A percentile compares a stretch with the other conserved stretches of the same genome.
phyloP scores from a whole-genome alignment of 1,140 invertebrate genomes.

The Macrotrachela quadricornifera region DNA sequence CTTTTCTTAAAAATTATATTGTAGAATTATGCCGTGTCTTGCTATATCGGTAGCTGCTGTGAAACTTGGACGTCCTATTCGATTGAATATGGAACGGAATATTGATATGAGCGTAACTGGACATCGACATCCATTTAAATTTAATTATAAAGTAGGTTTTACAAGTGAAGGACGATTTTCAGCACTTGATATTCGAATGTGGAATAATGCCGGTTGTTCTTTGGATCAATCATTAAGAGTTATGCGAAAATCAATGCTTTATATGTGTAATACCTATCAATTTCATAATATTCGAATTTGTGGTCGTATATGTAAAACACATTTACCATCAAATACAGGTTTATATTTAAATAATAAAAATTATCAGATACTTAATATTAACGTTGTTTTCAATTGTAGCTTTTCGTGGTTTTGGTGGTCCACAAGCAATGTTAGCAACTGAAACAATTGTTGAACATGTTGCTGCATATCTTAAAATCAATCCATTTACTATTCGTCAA shows the following conservation, averaged over 20 bases:
- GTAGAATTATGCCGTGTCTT: neutral
- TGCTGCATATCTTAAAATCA: conserved; percentile 39
- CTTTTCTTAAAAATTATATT: neutral
- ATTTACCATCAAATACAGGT: neutral
- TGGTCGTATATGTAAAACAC: neutral
- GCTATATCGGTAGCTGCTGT: conserved; percentile 27
- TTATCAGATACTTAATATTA: no score
- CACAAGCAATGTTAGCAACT: conserved; percentile 22
- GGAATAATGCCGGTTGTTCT: neutral
- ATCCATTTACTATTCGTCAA: conserved; percentile 38
- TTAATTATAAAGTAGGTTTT: conserved; percentile 48
- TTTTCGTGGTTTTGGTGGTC: conserved; percentile 29
- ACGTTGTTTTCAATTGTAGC: neutral
- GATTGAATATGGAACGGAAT: conserved; percentile 68
- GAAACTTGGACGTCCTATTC: conserved; percentile 45
- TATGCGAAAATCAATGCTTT: neutral
- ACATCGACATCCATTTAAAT: conserved; percentile 62
- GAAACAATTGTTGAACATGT: conserved; percentile 64
- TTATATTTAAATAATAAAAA: no score
- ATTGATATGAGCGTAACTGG: conserved; percentile 78
- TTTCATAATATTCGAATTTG: neutral
- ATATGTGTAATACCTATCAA: neutral
- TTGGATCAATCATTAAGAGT: neutral
- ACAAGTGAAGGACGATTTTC: neutral
- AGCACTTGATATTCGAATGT: conserved; percentile 1